These are phyloP conservation scores for Lamprologus speciosus DNA, from an alignment of 2,113 vertebrate species.

Conservation along the genomic window DNA sequence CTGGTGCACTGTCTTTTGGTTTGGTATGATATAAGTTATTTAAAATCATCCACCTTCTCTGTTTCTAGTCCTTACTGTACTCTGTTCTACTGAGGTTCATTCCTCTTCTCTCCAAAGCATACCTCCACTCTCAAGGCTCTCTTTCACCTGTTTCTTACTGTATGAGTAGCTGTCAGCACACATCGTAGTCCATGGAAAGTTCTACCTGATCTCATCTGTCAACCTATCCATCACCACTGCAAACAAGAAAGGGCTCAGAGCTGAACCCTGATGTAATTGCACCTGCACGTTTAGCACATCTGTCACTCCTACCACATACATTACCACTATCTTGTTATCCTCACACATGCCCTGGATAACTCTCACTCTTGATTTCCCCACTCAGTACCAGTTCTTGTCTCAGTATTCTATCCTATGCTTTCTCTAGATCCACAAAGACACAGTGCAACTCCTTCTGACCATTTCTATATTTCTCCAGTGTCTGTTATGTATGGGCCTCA, in stretches of 20 bases:
- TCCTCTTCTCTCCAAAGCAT: neutral
- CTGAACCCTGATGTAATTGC: neutral
- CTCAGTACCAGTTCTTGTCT: neutral
- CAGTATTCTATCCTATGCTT: neutral
- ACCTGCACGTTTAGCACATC: neutral
- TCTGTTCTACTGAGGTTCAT: neutral
- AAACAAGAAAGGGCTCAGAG: neutral
- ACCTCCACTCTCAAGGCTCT: neutral
- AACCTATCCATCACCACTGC: neutral
- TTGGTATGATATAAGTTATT: neutral
- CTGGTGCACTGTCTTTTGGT: neutral
- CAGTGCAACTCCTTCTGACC: neutral
- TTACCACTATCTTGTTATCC: neutral
- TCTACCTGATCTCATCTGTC: neutral
- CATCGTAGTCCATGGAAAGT: neutral
- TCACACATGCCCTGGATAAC: neutral
- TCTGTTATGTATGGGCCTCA: rapidly evolving
- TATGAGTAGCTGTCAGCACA: neutral
- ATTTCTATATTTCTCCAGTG: neutral
- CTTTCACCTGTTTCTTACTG: neutral
- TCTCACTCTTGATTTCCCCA: neutral
- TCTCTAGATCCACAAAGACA: neutral
- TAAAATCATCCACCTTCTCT: neutral
- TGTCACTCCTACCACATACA: neutral
- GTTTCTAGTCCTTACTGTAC: neutral